Conservation (phyloP, 2,797 vertebrate species). For the Balearica regulorum region DNA sequence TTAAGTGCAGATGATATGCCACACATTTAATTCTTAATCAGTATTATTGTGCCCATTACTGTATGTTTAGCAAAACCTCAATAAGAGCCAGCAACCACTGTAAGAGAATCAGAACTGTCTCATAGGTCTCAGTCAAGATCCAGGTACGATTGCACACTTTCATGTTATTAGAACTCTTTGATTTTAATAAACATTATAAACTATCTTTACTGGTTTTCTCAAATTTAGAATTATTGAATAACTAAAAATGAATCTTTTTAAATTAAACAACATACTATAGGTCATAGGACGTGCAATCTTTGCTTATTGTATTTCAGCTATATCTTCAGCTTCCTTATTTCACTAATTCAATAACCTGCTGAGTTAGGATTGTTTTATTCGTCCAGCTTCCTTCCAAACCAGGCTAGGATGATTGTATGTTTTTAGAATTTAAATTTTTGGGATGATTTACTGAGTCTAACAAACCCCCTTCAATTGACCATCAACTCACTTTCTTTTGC, state of each 20-base stretch:
- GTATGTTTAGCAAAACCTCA: neutral
- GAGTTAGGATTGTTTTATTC: neutral
- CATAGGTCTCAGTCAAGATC: neutral
- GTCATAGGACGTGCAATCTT: neutral
- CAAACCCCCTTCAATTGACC: neutral
- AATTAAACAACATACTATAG: neutral
- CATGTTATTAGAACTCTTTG: neutral
- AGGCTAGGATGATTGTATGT: neutral
- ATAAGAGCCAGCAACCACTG: neutral
- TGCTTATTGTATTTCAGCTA: neutral
- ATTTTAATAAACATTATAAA: neutral
- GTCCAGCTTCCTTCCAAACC: neutral
- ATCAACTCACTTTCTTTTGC: neutral
- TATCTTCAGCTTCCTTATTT: neutral
- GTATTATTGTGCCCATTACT: neutral
- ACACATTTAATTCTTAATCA: neutral
- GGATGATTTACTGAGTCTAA: neutral
- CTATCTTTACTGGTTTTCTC: neutral
- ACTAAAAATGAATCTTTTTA: neutral
- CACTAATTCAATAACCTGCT: neutral
- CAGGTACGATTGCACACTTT: neutral
- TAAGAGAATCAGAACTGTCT: neutral
- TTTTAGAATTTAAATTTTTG: neutral
- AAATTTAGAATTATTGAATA: neutral
- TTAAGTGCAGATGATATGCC: neutral